Conservation (phyloP, 2,888 invertebrate genomes). For the Drosophila paucipuncta region DNA sequence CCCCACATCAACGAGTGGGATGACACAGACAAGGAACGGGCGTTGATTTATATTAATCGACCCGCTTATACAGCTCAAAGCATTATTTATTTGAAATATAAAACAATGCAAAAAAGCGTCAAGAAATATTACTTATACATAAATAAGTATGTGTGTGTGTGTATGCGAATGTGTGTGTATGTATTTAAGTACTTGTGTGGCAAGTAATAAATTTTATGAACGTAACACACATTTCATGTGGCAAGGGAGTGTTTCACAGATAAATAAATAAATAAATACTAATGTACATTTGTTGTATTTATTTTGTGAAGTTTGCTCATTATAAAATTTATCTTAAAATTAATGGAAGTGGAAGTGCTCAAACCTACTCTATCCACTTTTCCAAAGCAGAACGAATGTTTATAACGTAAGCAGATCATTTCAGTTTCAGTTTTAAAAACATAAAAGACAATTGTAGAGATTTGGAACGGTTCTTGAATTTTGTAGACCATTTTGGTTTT, state of each 20-base stretch:
- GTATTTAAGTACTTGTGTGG: slow-evolving; percentile 20
- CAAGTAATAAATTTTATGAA: slow-evolving; percentile 69
- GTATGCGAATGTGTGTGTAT: neutral
- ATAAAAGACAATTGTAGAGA: neutral
- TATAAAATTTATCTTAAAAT: neutral
- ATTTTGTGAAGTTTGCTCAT: neutral
- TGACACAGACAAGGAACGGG: slow-evolving; percentile 58
- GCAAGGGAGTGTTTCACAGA: slow-evolving; percentile 2
- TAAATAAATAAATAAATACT: neutral
- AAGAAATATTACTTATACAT: slow-evolving; percentile 35
- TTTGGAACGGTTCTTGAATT: neutral
- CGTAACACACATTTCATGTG: slow-evolving; percentile 26
- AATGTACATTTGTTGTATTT: neutral
- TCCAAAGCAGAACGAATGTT: neutral
- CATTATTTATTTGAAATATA: slow-evolving; percentile 69
- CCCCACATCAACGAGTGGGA: slow-evolving; percentile 33
- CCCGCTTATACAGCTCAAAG: slow-evolving; percentile 63
- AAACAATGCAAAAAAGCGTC: slow-evolving; percentile 58
- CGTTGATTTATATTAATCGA: slow-evolving; percentile 78
- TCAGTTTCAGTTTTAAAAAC: neutral
- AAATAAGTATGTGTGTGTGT: neutral
- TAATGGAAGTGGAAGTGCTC: neutral
- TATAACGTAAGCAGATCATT: neutral
- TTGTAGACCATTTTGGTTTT: neutral
- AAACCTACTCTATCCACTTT: neutral